Evolutionary conservation across 2,113 vertebrate species (phyloP).

Genomic region (Peromyscus californicus): DNA sequence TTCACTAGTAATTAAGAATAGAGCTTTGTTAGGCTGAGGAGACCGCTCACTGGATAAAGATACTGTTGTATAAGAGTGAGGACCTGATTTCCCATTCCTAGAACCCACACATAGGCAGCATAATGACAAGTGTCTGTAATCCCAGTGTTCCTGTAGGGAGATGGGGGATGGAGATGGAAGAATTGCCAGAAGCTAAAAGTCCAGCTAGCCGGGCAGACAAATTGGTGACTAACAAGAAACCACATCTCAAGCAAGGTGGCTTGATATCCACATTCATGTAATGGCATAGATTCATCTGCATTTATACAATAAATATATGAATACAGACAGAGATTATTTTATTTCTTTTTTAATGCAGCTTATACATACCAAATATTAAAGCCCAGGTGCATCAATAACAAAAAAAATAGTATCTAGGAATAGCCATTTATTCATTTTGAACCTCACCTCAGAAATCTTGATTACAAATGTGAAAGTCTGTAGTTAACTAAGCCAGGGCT

Average conservation of each 20-base stretch:
- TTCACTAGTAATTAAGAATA: conserved; percentile 29
- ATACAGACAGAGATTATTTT: not conserved
- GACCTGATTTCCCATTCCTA: not conserved
- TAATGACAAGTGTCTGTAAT: not conserved
- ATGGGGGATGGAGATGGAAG: not conserved
- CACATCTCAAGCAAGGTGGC: not conserved
- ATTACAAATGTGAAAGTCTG: not conserved
- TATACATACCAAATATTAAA: not conserved
- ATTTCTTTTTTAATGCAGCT: not conserved
- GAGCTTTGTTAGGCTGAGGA: not conserved
- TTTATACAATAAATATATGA: not conserved
- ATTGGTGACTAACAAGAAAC: not conserved
- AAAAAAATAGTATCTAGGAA: not conserved
- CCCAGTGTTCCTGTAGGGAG: not conserved
- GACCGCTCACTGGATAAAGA: not conserved
- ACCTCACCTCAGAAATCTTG: conserved; percentile 13
- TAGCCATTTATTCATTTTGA: conserved; percentile 2
- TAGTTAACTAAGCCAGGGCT: not conserved
- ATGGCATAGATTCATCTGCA: not conserved
- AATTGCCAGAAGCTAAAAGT: not conserved
- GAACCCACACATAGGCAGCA: not conserved
- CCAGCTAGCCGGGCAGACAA: not conserved
- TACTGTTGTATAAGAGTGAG: not conserved
- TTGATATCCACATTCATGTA: not conserved
- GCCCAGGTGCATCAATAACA: not conserved